Percentiles rank a stretch among this genome's conserved stretches.
Conservation (phyloP, 2,797 vertebrate genomes). For the Steatocranus sp. region DNA sequence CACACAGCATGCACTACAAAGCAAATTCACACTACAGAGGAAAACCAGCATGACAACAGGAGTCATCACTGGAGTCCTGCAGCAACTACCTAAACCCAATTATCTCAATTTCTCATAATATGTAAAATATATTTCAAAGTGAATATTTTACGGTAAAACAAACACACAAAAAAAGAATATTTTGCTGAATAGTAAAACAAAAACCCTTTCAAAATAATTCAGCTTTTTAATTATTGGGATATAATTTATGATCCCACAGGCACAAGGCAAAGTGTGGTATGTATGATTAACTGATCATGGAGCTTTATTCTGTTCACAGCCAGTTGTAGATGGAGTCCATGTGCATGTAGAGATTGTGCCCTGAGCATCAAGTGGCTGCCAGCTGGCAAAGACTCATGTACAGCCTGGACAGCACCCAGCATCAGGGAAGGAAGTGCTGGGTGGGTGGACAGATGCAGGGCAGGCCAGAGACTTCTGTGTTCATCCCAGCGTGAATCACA, state of each 20-base stretch:
- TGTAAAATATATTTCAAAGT: neutral
- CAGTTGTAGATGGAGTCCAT: constrained; percentile 38
- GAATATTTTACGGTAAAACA: neutral
- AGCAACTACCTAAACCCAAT: neutral
- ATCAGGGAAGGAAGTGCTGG: neutral
- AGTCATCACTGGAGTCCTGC: neutral
- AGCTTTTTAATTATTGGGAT: neutral
- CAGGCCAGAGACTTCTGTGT: constrained; percentile 27
- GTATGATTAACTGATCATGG: constrained; percentile 35
- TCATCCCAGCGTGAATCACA: constrained; percentile 12
- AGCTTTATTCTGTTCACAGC: neutral
- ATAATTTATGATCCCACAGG: neutral
- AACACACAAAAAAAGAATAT: rapidly evolving
- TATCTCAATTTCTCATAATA: neutral
- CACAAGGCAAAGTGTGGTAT: neutral
- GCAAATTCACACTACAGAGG: neutral
- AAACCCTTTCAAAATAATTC: neutral
- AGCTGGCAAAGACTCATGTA: constrained; percentile 25
- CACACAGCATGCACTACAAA: neutral
- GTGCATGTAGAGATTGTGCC: constrained; percentile 23
- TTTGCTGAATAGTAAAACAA: neutral
- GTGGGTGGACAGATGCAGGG: constrained; percentile 26
- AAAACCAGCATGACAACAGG: neutral
- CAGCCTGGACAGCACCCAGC: constrained; percentile 21
- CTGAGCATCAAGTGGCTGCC: constrained; percentile 21